Conservation (phyloP, 2,797 vertebrate species). For the Hephaestus fuliginosus region DNA sequence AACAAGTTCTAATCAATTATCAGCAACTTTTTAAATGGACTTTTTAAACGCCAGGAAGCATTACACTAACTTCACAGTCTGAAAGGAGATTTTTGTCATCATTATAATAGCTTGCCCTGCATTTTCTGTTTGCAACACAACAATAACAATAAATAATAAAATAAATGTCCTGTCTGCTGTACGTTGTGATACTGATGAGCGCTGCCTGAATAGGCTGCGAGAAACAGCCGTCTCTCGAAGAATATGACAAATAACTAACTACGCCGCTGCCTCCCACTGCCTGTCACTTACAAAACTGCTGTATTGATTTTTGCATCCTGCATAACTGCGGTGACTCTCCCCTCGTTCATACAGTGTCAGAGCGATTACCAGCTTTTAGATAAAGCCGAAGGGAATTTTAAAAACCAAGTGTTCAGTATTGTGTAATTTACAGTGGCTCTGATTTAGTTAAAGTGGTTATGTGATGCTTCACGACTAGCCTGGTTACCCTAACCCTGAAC, state of each 20-base stretch:
- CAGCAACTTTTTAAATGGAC: neutral
- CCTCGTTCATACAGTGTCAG: neutral
- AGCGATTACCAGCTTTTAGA: neutral
- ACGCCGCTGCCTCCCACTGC: constrained; percentile 24
- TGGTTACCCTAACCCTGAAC: neutral
- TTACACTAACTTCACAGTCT: no score
- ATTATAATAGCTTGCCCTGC: neutral
- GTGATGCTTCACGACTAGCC: neutral
- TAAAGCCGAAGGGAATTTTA: neutral
- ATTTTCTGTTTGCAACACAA: neutral
- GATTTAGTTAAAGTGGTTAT: neutral
- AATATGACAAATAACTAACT: constrained; percentile 3
- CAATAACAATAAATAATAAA: neutral
- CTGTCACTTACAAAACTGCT: constrained; percentile 18
- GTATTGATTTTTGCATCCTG: constrained; percentile 33
- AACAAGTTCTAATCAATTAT: neutral
- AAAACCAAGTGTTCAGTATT: neutral
- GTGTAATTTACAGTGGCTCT: neutral
- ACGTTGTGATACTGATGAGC: neutral
- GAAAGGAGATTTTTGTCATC: neutral
- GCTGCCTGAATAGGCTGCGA: neutral
- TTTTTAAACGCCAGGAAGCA: neutral
- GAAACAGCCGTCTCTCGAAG: neutral
- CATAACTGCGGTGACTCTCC: constrained; percentile 21
- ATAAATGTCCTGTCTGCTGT: neutral